Evolutionary conservation across 2,797 vertebrate genomes (phyloP).

Genomic region (Artibeus lituratus): DNA sequence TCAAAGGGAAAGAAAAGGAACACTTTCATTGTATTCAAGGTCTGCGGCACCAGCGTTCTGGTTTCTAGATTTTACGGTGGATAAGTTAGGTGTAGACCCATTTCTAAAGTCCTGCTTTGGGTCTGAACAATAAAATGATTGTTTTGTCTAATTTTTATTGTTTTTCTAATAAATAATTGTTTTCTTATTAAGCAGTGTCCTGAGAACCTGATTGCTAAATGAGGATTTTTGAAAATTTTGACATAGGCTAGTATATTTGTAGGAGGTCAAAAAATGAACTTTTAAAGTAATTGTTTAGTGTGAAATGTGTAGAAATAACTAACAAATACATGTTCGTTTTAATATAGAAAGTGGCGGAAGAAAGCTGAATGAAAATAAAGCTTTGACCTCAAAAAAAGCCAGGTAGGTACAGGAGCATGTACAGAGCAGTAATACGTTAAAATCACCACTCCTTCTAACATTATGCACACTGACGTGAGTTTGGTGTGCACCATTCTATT

Average conservation of each 20-base stretch:
- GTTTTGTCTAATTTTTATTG: neutral
- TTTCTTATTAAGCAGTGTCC: neutral
- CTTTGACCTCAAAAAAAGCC: constrained; percentile 95
- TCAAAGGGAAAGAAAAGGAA: neutral
- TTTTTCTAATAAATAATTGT: neutral
- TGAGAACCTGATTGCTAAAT: constrained; percentile 15
- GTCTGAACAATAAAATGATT: constrained; percentile 16
- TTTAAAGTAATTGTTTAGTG: neutral
- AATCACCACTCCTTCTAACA: neutral
- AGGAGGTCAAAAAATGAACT: neutral
- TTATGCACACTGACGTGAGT: neutral
- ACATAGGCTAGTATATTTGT: neutral
- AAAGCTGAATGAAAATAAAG: constrained; percentile 97
- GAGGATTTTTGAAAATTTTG: constrained; percentile 7
- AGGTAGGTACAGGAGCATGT: constrained; percentile 80
- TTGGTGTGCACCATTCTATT: neutral
- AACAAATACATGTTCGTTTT: constrained; percentile 30
- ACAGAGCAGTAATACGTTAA: neutral
- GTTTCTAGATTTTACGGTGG: neutral
- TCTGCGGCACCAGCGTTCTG: neutral
- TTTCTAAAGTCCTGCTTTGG: neutral
- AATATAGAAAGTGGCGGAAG: constrained; percentile 94
- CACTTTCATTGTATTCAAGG: neutral
- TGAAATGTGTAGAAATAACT: constrained; percentile 13
- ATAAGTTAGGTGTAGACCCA: neutral